Base-by-base conservation (phyloP, 2,888 invertebrate genomes). In the Ligdia adustata region DNA sequence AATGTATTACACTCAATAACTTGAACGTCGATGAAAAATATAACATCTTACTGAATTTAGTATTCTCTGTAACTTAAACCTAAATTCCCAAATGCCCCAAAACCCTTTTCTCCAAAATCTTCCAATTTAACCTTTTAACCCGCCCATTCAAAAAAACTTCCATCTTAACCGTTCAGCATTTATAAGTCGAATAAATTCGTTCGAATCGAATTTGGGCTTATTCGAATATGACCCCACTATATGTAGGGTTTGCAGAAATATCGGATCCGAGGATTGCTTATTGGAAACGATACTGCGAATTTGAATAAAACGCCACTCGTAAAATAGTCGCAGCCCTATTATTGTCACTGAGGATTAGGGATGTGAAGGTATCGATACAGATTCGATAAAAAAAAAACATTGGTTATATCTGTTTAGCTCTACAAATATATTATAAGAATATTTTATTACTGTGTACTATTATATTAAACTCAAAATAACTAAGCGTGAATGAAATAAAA, bases 231-330 rank as follows among this genome's bases (percentile, higher is more conserved):
- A 46, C 34, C n/a, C 46, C 39, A 39, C 44, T 50, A 50, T 50
- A 49, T 52, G 55, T 59, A 55, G 42, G 49, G 52, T 43, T 43
- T 31, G 32, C n/a, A 49, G 35, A 56, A 52, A 55, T 57, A 56
- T 60, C 48, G 58, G 43, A 51, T 47, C 47, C 48, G 15, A 44
- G 52, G 48, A 63, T 60, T 59, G 58, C 57, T 60, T 62, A 62
- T 60, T 60, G 58, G 58, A 57, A 49, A 42, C 54, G 57, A 52
- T 79, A 80, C 81, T 70, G 73, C 59, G 75, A 80, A 89, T 89
- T 90, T 90, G 85, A 88, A 90, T 88, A 88, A 89, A 59, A 88
- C 83, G 85, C 79, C 67, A 55, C 66, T 79, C 81, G 78, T 89
- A 85, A 88, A 89, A 84, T 86, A 82, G 83, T 82, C 82, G 77